These are phyloP conservation scores for Drosophila aldrichi DNA, from an alignment of 2,888 invertebrate species.

Conservation along the genomic window DNA sequence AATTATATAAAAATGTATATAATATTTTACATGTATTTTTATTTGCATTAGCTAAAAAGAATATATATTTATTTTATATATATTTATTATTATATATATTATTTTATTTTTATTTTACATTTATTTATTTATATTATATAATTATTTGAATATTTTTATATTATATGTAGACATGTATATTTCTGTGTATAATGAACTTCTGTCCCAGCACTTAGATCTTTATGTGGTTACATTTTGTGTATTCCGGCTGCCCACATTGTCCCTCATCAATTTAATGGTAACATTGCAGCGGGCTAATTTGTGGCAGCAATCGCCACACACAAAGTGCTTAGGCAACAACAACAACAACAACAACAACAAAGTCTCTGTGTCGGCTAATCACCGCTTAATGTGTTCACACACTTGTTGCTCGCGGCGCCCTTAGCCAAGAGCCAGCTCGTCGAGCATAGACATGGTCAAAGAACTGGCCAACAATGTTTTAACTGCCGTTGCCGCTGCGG, in stretches of 20 bases:
- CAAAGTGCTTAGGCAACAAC: conserved; percentile 23
- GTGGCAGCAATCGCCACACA: conserved; percentile 36
- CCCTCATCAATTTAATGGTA: conserved; percentile 55
- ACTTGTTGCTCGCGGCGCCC: conserved; percentile 77
- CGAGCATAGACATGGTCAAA: conserved; percentile 54
- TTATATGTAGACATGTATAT: too few relatives aligned
- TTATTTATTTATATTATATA: too few relatives aligned
- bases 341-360: conserved; percentile 14
- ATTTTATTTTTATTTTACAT: too few relatives aligned
- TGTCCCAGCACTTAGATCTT: conserved; percentile 9
- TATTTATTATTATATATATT: too few relatives aligned
- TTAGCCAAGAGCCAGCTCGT: conserved; percentile 48
- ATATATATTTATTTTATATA: too few relatives aligned
- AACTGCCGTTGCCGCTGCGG: conserved; percentile 16
- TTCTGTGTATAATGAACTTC: neutral
- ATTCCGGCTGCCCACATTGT: conserved; percentile 55
- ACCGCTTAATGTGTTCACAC: conserved; percentile 78
- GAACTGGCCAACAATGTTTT: conserved; percentile 55
- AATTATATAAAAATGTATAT: too few relatives aligned
- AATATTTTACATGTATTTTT: too few relatives aligned
- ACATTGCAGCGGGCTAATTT: conserved; percentile 47
- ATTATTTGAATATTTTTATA: too few relatives aligned
- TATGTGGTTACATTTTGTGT: conserved; percentile 10
- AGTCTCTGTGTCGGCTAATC: conserved; percentile 53
- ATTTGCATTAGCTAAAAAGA: too few relatives aligned